Base-by-base conservation (phyloP, 1,140 invertebrate genomes). In the Cotesia typhae region DNA sequence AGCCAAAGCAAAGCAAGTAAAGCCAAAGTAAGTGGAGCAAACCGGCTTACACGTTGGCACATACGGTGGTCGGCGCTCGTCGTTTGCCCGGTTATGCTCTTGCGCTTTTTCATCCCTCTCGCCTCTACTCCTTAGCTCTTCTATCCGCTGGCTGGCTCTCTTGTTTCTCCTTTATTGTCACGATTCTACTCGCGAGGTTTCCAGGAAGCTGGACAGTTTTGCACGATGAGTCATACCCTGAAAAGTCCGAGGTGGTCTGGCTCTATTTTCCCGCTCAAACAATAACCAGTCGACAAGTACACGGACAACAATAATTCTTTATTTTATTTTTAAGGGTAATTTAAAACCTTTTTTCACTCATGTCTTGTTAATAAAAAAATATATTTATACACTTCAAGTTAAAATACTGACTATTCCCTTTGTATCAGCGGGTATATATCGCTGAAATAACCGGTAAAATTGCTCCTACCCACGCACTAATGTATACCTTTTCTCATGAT, bases 1-100 rank as follows among this genome's bases (percentile, higher is more conserved):
- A 47, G 70, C 67, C 73, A 47, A 47, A 47, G 41, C 41, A 41
- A 41, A 9, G 5, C 38, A 41, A 41, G 9, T 5, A 5, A 47
- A 47, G 41, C 41, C 57, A 59, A 79, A 81, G 76, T 78, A 79
- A 78, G 75, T 79, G 77, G 77, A 80, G 79, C 78, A 79, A 65
- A 75, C 61, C 75, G 59, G 74, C 74, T 74, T 75, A 74, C 74
- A 75, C 74, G 75, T 76, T 74, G 71, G 73, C 74, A 74, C 73
- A 52, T 73, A 71, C 72, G 77, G 77, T 78, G 78, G 75, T 77
- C 76, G 60, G 17, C 20, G 20, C 57, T 59, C 67, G 71, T 69
- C 67, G 75, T 41, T 67, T 67, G 71, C 71, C 79, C 74, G 73
- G 60, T 52, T 53, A 51, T 70, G 37, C 72, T 64, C 63, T 73